Evolutionary conservation across 1,140 invertebrate species (phyloP).

Genomic region (Cryptotermes secundus): DNA sequence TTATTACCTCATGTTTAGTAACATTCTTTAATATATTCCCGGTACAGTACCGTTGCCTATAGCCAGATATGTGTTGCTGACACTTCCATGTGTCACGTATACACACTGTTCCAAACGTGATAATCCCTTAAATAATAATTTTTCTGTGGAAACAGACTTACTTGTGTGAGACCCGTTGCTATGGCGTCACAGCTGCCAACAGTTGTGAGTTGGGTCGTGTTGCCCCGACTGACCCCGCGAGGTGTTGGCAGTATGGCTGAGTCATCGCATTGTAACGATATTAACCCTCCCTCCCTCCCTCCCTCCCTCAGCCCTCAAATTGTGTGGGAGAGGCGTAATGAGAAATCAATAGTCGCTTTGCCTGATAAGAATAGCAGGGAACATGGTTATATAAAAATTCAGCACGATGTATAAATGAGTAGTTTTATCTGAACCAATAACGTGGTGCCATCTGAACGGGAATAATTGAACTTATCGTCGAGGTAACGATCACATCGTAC

Average conservation of each 20-base stretch:
- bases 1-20: too few relatives aligned
- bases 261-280: slow-evolving; percentile 9
- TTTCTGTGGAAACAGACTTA: too few relatives aligned
- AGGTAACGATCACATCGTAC: too few relatives aligned
- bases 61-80: too few relatives aligned
- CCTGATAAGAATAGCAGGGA: neutral
- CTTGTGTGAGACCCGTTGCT: too few relatives aligned
- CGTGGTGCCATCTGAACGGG: neutral
- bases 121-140: too few relatives aligned
- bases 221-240: neutral
- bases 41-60: too few relatives aligned
- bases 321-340: neutral
- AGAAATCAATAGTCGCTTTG: neutral
- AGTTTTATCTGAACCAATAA: neutral
- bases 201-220: too few relatives aligned
- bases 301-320: neutral
- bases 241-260: neutral
- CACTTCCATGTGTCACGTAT: too few relatives aligned
- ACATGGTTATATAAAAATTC: neutral
- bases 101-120: too few relatives aligned
- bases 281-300: neutral
- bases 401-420: neutral
- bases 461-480: neutral
- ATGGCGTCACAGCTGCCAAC: too few relatives aligned
- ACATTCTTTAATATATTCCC: too few relatives aligned